Percentiles rank a stretch among this genome's conserved stretches.
These are phyloP conservation scores for Xerus inauris DNA, from an alignment of 2,113 vertebrate species.

Conservation along the genomic window DNA sequence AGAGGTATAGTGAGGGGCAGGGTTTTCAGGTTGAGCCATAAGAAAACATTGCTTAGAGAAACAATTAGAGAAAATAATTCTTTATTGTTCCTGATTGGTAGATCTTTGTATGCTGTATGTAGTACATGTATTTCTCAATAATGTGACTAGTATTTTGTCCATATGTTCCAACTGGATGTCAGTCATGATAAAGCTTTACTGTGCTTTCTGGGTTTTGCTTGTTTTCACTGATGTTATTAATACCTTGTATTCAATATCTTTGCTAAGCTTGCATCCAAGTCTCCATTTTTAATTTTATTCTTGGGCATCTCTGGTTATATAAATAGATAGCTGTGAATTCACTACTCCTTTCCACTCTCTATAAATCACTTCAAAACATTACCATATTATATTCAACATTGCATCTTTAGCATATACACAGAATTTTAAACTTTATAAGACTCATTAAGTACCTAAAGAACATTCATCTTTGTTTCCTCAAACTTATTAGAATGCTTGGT, in stretches of 20 bases:
- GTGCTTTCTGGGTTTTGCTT: not conserved
- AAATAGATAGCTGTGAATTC: not conserved
- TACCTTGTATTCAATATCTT: not conserved
- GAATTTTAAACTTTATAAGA: slow-evolving; percentile 17
- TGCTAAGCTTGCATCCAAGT: not conserved
- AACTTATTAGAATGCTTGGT: slow-evolving; percentile 28
- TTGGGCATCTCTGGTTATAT: not conserved
- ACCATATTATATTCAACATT: not conserved
- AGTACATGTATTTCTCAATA: not conserved
- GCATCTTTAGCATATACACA: not conserved
- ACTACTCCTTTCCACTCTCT: not conserved
- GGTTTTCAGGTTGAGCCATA: not conserved
- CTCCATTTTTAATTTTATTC: slow-evolving; percentile 15
- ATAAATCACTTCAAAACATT: not conserved
- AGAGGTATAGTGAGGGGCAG: not conserved
- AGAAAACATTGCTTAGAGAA: not conserved
- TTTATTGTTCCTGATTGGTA: not conserved
- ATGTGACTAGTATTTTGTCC: not conserved
- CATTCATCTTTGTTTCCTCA: slow-evolving; percentile 6
- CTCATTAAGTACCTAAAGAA: slow-evolving; percentile 16
- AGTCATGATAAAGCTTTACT: not conserved
- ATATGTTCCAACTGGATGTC: not conserved
- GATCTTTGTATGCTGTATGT: not conserved
- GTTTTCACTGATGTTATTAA: not conserved
- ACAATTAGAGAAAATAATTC: not conserved